phyloP scores from a whole-genome alignment of 2,113 vertebrate species.

The Gallinago paraguaiae region DNA sequence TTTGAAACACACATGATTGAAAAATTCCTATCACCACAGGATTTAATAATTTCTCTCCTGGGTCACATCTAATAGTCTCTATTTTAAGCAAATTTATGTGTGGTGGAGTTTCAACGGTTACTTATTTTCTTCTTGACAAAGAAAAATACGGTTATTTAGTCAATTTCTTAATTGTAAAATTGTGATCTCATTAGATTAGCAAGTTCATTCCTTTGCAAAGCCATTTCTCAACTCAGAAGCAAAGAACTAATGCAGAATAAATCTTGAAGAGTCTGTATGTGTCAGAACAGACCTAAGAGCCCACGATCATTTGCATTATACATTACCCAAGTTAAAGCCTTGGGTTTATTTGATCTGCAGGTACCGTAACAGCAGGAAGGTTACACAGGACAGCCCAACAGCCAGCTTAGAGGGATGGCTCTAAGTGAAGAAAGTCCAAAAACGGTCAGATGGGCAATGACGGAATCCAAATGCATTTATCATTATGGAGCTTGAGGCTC shows the following conservation, averaged over 20 bases:
- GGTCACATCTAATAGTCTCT: neutral
- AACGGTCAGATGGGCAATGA: neutral
- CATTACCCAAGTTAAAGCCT: neutral
- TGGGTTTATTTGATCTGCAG: neutral
- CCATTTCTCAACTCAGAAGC: neutral
- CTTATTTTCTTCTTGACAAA: neutral
- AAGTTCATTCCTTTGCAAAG: neutral
- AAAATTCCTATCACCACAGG: neutral
- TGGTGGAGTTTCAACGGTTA: neutral
- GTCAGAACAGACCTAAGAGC: neutral
- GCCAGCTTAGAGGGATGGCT: neutral
- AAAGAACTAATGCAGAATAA: neutral
- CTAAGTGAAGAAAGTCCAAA: neutral
- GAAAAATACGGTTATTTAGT: neutral
- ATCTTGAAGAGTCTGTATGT: neutral
- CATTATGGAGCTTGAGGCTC: neutral
- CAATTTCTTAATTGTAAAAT: neutral
- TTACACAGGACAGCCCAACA: neutral
- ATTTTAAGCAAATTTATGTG: neutral
- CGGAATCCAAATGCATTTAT: neutral
- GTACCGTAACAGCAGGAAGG: neutral
- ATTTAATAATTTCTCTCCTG: neutral
- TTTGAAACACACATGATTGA: accelerated
- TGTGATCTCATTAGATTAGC: neutral
- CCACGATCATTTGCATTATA: neutral